Evolutionary conservation across 2,797 vertebrate genomes (phyloP).

Genomic region (Malacoctenus gilli): DNA sequence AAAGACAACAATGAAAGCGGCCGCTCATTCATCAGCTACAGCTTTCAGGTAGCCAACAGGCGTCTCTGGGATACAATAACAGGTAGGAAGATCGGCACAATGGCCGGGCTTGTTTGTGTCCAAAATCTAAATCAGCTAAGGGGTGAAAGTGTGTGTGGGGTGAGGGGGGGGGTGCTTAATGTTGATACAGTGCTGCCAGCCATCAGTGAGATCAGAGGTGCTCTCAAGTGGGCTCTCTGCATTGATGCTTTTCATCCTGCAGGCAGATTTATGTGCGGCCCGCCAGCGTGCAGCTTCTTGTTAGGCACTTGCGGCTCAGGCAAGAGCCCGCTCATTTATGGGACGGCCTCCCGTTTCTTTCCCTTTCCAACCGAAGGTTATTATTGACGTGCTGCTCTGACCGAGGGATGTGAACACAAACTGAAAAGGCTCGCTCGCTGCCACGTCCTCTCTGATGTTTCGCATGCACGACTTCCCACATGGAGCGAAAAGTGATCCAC

Average conservation of each 20-base stretch:
- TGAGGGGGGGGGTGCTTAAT: conserved; percentile 37
- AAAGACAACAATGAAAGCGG: conserved; percentile 51
- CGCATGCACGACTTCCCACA: too few relatives aligned
- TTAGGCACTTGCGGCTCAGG: conserved; percentile 1
- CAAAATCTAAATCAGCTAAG: conserved; percentile 30
- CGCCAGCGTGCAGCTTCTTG: conserved; percentile 24
- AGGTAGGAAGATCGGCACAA: conserved; percentile 16
- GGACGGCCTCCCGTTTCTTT: neutral
- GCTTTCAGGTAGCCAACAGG: conserved; percentile 25
- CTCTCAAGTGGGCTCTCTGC: conserved; percentile 37
- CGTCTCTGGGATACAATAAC: conserved; percentile 19
- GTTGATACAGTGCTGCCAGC: conserved; percentile 29
- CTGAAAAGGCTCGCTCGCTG: too few relatives aligned
- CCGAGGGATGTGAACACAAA: too few relatives aligned
- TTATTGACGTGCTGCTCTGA: too few relatives aligned
- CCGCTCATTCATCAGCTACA: conserved; percentile 31
- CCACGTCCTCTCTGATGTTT: too few relatives aligned
- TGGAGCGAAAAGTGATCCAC: too few relatives aligned
- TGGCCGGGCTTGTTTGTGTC: conserved; percentile 24
- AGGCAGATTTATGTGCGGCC: conserved; percentile 19
- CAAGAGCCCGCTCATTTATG: conserved; percentile 16
- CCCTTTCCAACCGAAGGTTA: too few relatives aligned
- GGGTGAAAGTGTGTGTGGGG: neutral
- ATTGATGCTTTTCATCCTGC: conserved; percentile 33
- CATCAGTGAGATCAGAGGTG: conserved; percentile 35